Conservation (phyloP, 2,113 vertebrate species). For the Zosterops hypoxanthus region DNA sequence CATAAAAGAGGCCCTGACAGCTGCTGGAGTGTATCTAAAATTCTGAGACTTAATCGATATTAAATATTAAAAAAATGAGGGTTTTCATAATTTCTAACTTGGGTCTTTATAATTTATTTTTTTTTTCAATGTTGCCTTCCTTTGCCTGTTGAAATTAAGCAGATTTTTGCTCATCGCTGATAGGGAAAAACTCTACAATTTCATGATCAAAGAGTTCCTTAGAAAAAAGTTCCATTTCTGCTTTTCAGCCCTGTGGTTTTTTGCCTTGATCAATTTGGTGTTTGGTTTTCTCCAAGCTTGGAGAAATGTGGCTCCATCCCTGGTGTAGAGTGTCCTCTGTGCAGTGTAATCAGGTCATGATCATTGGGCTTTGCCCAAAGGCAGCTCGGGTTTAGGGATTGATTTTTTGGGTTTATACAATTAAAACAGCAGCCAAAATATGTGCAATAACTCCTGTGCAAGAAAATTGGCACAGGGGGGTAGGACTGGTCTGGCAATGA, state of each 20-base stretch:
- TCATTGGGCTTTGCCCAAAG: neutral
- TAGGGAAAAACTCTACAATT: neutral
- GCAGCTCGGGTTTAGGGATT: neutral
- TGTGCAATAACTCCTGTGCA: neutral
- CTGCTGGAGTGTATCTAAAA: neutral
- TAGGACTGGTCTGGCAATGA: neutral
- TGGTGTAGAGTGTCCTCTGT: neutral
- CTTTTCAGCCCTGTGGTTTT: neutral
- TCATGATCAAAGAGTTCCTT: neutral
- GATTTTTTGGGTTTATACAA: neutral
- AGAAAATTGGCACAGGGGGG: neutral
- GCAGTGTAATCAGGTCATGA: neutral
- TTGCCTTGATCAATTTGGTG: neutral
- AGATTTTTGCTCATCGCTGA: neutral
- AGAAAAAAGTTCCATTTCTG: neutral
- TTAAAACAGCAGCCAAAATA: neutral
- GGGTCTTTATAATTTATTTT: neutral
- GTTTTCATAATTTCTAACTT: neutral
- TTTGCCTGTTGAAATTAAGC: neutral
- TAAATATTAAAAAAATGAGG: neutral
- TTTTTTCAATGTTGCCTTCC: neutral
- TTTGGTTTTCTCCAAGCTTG: neutral
- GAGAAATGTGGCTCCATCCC: neutral
- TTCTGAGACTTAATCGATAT: neutral
- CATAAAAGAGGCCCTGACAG: neutral